Percentiles rank a stretch among this genome's conserved stretches.
phyloP scores from a whole-genome alignment of 2,888 invertebrate species.

The Conomelus anceps region DNA sequence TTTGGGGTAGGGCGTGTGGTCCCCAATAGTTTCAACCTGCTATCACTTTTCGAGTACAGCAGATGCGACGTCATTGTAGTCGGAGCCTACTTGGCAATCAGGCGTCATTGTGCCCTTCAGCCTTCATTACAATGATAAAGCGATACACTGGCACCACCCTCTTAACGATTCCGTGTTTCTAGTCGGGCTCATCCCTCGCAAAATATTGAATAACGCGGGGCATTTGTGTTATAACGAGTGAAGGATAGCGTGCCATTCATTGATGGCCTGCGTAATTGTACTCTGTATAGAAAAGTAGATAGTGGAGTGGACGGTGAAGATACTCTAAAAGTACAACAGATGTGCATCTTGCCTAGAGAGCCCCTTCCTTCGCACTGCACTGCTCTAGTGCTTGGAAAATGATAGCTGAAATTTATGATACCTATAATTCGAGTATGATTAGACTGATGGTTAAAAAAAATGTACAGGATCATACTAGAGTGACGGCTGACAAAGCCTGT shows the following conservation, averaged over 20 bases:
- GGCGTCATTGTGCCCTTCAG: background rate
- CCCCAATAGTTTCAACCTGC: background rate
- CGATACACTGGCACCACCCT: background rate
- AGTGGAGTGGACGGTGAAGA: background rate
- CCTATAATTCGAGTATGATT: background rate
- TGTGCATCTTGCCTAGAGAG: background rate
- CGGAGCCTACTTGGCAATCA: background rate
- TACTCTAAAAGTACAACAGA: too few species aligned
- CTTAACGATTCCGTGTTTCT: background rate
- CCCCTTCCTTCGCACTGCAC: background rate
- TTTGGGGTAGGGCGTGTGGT: too few species aligned
- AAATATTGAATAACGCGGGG: background rate
- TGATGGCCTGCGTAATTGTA: background rate
- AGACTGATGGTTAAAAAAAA: background rate
- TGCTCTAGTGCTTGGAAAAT: background rate
- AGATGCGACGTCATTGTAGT: background rate
- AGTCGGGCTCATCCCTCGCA: background rate
- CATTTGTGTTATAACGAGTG: background rate
- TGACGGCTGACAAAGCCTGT: background rate
- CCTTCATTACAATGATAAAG: slow-evolving; percentile 10
- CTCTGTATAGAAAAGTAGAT: background rate
- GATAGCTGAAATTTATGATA: background rate
- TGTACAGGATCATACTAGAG: background rate
- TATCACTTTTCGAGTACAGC: background rate
- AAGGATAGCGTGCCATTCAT: too few species aligned